phyloP scores from a whole-genome alignment of 1,140 invertebrate species.

The Drosophila parabipectinata region DNA sequence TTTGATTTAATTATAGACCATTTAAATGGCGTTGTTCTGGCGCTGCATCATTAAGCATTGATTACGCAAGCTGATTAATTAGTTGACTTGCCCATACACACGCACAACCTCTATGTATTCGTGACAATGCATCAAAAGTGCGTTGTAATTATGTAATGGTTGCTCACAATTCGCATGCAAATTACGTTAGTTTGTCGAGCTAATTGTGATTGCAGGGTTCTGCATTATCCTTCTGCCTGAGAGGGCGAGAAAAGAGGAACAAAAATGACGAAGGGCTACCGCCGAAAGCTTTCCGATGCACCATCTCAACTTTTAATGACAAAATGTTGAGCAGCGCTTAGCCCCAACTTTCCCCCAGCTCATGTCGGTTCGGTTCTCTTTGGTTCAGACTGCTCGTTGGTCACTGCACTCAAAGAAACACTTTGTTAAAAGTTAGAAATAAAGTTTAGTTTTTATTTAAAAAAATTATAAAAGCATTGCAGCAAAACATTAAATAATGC shows the following conservation, averaged over 20 bases:
- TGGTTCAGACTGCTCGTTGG: conserved; percentile 12
- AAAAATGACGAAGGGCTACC: conserved; percentile 1
- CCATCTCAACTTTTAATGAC: conserved; percentile 68
- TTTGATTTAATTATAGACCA: conserved; percentile 78
- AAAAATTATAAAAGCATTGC: not conserved
- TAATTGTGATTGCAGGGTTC: conserved; percentile 29
- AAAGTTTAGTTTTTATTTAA: not conserved
- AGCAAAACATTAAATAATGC: too few species aligned
- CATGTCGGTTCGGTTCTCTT: conserved; percentile 24
- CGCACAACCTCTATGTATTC: conserved; percentile 9
- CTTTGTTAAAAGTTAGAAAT: not conserved
- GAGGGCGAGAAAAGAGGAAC: not conserved
- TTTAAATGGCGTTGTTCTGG: conserved; percentile 64
- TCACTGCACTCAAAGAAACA: conserved; percentile 5
- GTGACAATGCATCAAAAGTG: conserved; percentile 59
- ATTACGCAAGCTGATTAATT: conserved; percentile 76
- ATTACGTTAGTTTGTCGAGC: conserved; percentile 27
- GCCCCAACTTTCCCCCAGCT: conserved; percentile 49
- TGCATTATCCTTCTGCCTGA: not conserved
- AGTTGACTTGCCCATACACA: conserved; percentile 34
- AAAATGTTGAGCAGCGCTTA: conserved; percentile 55
- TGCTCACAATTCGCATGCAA: conserved; percentile 39
- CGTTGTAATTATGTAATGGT: conserved; percentile 73
- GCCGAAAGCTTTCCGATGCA: conserved; percentile 42
- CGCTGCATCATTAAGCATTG: conserved; percentile 77